phyloP scores from a whole-genome alignment of 2,797 vertebrate species.

The Siniperca obscura region DNA sequence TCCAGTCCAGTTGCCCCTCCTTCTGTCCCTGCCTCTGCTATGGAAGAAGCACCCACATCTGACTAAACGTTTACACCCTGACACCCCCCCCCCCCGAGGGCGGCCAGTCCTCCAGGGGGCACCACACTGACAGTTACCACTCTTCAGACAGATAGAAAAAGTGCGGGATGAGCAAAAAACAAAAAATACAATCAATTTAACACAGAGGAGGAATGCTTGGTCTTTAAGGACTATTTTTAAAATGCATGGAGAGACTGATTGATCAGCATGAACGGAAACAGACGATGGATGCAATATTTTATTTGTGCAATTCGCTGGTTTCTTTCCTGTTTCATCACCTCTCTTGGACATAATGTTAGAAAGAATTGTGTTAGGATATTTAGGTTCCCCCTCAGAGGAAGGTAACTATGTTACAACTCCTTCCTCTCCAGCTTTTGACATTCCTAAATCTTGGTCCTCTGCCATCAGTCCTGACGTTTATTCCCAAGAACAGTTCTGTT shows the following conservation, averaged over 20 bases:
- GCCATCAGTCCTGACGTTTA: conserved; percentile 69
- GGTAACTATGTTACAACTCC: conserved; percentile 38
- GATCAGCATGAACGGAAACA: conserved; percentile 73
- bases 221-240: conserved; percentile 63
- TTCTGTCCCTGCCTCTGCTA: conserved; percentile 21
- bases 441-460: conserved; percentile 69
- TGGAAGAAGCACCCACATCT: conserved; percentile 52
- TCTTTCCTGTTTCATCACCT: conserved; percentile 57
- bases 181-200: conserved; percentile 56
- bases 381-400: conserved; percentile 53
- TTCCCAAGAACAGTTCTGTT: conserved; percentile 54
- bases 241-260: conserved; percentile 74
- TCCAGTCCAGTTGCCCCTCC: conserved; percentile 60
- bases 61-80: conserved; percentile 76
- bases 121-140: conserved; percentile 52
- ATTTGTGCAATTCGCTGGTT: conserved; percentile 64
- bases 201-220: conserved; percentile 60
- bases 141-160: conserved; percentile 50
- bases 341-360: conserved; percentile 57
- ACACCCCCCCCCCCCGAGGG: conserved; percentile 41
- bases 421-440: conserved; percentile 59
- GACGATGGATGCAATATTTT: conserved; percentile 60
- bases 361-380: conserved; percentile 51
- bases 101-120: conserved; percentile 73
- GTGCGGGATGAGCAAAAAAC: conserved; percentile 41